Evolutionary conservation across 2,797 vertebrate species (phyloP).

Genomic region (Poecilia picta): DNA sequence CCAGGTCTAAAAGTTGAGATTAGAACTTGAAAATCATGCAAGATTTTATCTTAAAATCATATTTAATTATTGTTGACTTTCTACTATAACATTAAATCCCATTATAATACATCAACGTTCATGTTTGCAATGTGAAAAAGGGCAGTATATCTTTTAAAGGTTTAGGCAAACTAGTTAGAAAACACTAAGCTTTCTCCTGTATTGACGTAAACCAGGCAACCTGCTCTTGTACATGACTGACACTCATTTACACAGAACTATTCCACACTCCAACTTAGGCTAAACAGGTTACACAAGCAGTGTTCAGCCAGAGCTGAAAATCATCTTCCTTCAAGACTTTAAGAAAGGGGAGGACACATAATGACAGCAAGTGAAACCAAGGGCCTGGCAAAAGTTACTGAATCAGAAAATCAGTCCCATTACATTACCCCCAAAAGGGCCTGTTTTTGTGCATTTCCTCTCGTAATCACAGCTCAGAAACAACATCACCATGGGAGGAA

Average conservation of each 20-base stretch:
- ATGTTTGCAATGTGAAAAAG: background rate
- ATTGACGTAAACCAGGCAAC: background rate
- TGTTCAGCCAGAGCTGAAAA: conserved; percentile 3
- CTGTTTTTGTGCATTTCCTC: conserved; percentile 55
- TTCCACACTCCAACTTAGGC: background rate
- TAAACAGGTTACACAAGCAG: background rate
- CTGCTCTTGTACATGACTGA: background rate
- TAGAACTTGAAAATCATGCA: background rate
- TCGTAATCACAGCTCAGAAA: conserved; percentile 59
- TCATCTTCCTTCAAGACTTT: conserved; percentile 8
- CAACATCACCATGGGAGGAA: conserved; percentile 62
- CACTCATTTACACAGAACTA: background rate
- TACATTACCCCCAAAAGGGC: conserved; percentile 38
- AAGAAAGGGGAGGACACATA: conserved; percentile 25
- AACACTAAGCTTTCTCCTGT: background rate
- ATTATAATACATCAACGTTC: background rate
- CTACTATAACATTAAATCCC: background rate
- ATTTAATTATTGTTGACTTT: background rate
- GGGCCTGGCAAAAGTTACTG: conserved; percentile 20
- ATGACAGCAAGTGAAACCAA: conserved; percentile 27
- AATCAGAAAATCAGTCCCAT: conserved; percentile 62
- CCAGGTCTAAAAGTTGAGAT: background rate
- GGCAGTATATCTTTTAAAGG: background rate
- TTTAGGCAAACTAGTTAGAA: background rate
- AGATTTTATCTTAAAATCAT: background rate